Evolutionary conservation across 2,888 invertebrate species (phyloP).

Genomic region (Sphaerophoria rueppellii): DNA sequence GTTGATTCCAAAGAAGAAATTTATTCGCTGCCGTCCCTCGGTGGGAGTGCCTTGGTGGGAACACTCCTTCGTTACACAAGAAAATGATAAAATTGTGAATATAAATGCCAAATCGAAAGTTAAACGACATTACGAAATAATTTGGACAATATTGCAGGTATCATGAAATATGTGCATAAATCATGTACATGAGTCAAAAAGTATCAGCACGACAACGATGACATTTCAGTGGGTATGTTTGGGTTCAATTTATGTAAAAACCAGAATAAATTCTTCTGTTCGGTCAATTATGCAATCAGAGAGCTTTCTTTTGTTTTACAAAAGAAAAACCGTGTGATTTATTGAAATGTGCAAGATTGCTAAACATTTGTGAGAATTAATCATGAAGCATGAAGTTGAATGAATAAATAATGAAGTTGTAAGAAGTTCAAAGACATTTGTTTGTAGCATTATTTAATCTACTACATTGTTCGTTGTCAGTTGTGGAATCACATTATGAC

Average conservation of each 20-base stretch:
- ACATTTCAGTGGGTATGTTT: not conserved
- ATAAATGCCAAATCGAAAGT: slow-evolving; percentile 23
- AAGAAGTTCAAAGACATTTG: not conserved
- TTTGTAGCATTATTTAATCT: too few relatives aligned
- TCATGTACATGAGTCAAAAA: not conserved
- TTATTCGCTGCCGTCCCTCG: too few relatives aligned
- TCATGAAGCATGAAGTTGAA: too few relatives aligned
- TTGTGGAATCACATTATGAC: too few relatives aligned
- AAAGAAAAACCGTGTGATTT: not conserved
- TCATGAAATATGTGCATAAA: not conserved
- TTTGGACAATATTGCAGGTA: not conserved
- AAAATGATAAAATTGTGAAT: not conserved
- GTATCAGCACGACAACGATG: slow-evolving; percentile 11
- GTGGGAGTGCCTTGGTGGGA: too few relatives aligned
- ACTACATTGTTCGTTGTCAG: too few relatives aligned
- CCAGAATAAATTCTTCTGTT: too few relatives aligned
- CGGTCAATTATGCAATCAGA: not conserved
- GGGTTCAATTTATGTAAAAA: not conserved
- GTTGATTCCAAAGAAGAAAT: too few relatives aligned
- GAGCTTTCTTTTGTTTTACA: not conserved
- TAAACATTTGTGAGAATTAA: not conserved
- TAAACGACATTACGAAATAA: not conserved
- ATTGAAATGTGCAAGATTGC: not conserved
- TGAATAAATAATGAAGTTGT: not conserved
- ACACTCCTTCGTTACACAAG: too few relatives aligned